Evolutionary conservation across 1,140 invertebrate species (phyloP).

Genomic region (Caenorhabditis tropicalis): DNA sequence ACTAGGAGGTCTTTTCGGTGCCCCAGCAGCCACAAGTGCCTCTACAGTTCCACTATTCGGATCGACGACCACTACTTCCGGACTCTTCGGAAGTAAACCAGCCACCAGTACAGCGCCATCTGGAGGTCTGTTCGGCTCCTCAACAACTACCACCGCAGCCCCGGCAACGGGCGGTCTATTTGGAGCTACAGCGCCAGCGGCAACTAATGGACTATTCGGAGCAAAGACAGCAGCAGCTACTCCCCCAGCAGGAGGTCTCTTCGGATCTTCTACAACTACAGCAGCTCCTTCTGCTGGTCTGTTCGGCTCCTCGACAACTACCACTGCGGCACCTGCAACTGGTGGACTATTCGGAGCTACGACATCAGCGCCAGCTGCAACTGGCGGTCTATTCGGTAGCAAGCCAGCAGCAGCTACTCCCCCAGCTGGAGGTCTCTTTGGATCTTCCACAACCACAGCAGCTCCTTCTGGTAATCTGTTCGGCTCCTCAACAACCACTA

Average conservation of each 20-base stretch:
- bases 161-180: neutral
- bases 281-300: neutral
- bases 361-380: neutral
- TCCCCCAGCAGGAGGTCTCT: neutral
- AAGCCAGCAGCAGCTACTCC: neutral
- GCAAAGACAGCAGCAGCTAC: neutral
- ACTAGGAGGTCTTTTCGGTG: neutral
- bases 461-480: neutral
- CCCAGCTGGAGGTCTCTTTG: neutral
- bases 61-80: neutral
- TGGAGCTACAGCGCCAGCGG: neutral
- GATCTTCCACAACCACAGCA: neutral
- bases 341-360: neutral
- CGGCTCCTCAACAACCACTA: too few species aligned
- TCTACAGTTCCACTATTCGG: neutral
- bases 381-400: neutral
- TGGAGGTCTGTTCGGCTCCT: neutral
- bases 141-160: neutral
- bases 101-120: neutral
- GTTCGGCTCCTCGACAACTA: neutral
- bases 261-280: neutral
- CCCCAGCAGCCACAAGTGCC: neutral
- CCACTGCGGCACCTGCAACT: neutral
- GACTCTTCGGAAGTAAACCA: constrained; percentile 26
- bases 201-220: neutral